Evolutionary conservation across 2,797 vertebrate species (phyloP), one percentile per base, ranked within the genome.

Genomic region (Chlorospingus flavigularis): DNA sequence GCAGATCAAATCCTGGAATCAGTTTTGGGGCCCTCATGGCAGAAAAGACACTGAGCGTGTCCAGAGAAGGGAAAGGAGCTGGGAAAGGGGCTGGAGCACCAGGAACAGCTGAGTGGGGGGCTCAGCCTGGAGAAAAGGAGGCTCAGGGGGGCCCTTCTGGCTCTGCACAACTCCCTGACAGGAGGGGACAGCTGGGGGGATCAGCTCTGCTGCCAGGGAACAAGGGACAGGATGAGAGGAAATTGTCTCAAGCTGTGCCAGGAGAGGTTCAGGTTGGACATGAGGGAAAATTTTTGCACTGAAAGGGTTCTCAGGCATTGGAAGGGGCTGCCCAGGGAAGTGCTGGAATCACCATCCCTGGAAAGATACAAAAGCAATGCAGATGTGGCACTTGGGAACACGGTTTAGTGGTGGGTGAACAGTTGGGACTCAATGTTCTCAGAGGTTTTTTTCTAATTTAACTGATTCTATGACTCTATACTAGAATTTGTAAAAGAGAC

Each of bases 101-200:
- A 57, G 43, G 31, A 58, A 9, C 0, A 1, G 43, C 26, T 74
- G 31, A 14, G 37, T 21, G 10, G 33, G 19, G 16, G 8, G 9
- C 53, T 35, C 50, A 65, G 60, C 25, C 43, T 42, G 43, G 35
- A 74, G 43, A 14, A 74, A 40, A 74, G 31, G n/a, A 84, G 37
- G 21, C 14, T 74, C 43, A 42, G 43, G 26, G 7, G 31, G 31
- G 0, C 5, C 17, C 26, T 84, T 57, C 9, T 65, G 43, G 61
- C 21, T 50, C 70, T 66, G 0, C 37, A 74, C 60, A 57, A 3
- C 6, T 57, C 37, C 54, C 51, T 66, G 70, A 26, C 21, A 74
- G 61, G 53, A 58, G 61, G 21, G 14, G 0, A 0, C 31, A 37
- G 26, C 31, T 17, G 23, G 5, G 4, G 7, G 28, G 25, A 3